Conservation (phyloP, 2,797 vertebrate species). For the Erethizon dorsatum region DNA sequence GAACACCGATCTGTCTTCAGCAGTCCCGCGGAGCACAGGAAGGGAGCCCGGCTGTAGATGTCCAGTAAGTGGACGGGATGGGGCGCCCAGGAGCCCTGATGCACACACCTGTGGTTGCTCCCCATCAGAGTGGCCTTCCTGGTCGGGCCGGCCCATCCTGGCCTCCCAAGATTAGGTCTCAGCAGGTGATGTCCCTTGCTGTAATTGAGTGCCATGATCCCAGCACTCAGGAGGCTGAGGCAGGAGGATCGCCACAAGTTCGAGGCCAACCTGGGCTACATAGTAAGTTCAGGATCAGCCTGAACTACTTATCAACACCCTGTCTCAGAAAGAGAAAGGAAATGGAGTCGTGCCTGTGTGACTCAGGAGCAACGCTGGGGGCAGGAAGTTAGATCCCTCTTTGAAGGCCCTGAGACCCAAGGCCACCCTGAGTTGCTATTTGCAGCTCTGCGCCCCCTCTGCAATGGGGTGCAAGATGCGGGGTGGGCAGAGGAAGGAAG, state of each 20-base stretch:
- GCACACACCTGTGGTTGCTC: background rate
- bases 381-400: background rate
- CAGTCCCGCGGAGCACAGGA: conserved; percentile 84
- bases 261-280: background rate
- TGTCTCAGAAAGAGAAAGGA: background rate
- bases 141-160: background rate
- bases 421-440: background rate
- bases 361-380: background rate
- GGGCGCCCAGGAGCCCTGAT: background rate
- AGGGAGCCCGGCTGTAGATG: background rate
- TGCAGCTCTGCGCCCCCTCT: background rate
- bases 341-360: background rate
- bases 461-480: background rate
- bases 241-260: background rate
- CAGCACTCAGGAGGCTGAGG: background rate
- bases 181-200: background rate
- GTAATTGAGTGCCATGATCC: background rate
- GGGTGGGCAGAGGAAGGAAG: background rate
- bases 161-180: background rate
- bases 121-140: background rate
- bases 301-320: background rate
- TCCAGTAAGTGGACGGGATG: background rate
- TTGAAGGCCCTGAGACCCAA: background rate
- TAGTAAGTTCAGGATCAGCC: background rate
- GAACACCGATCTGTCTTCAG: conserved; percentile 89